Evolutionary conservation across 2,113 vertebrate genomes (phyloP).

Genomic region (Anolis sagrei): DNA sequence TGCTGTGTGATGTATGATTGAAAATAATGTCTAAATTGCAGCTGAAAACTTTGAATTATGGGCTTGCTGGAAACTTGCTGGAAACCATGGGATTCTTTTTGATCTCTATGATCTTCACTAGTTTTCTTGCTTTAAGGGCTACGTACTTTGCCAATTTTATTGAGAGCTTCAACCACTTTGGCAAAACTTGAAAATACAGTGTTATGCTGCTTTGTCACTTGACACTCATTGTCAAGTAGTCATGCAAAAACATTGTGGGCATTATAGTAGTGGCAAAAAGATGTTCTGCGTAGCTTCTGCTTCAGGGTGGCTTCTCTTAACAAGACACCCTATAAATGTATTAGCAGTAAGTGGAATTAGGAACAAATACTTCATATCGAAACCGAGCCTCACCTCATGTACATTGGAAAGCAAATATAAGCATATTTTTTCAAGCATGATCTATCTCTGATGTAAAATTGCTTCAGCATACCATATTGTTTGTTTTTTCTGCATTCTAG

Average conservation of each 20-base stretch:
- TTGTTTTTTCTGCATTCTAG: conserved; percentile 28
- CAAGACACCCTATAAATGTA: neutral
- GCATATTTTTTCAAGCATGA: conserved; percentile 13
- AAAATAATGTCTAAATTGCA: neutral
- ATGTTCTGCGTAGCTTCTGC: conserved; percentile 4
- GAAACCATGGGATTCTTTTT: neutral
- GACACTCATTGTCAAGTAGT: neutral
- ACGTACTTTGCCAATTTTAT: neutral
- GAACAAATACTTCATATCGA: neutral
- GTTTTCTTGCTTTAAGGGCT: neutral
- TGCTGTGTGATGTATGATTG: neutral
- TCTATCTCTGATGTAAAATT: conserved; percentile 25
- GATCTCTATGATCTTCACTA: neutral
- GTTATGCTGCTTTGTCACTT: conserved; percentile 1
- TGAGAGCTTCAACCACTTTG: neutral
- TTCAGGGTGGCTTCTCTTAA: neutral
- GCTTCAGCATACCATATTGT: neutral
- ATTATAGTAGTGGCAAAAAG: neutral
- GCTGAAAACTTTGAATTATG: neutral
- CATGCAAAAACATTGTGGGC: neutral
- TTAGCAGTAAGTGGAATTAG: conserved; percentile 9
- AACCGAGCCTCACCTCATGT: too few species aligned
- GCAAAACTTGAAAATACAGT: conserved; percentile 5
- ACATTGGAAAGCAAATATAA: neutral
- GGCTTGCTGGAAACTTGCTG: neutral